Percentiles rank a stretch among this genome's conserved stretches.
These are phyloP conservation scores for Lasioglossum lativentre DNA, from an alignment of 2,888 invertebrate genomes.

Conservation along the genomic window DNA sequence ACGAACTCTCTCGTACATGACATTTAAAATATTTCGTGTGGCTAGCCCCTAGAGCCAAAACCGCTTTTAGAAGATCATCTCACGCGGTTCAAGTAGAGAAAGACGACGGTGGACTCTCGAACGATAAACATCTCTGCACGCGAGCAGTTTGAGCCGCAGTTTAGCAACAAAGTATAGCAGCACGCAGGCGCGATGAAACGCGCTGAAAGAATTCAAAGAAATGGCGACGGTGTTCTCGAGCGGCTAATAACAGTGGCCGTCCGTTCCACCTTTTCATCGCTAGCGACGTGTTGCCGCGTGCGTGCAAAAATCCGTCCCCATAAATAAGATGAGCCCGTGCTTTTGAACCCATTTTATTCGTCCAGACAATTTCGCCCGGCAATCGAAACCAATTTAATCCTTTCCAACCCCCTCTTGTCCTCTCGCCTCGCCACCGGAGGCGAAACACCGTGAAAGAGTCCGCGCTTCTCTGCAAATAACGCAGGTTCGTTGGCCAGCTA, in stretches of 20 bases:
- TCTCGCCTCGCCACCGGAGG: slow-evolving; percentile 37
- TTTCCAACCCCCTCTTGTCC: not conserved
- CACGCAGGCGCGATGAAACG: slow-evolving; percentile 14
- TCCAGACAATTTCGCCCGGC: slow-evolving; percentile 61
- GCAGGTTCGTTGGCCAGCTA: slow-evolving; percentile 72
- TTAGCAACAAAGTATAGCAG: slow-evolving; percentile 1
- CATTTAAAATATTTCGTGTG: not conserved
- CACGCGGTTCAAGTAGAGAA: not conserved
- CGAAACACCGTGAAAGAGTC: slow-evolving; percentile 67
- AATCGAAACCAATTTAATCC: slow-evolving; percentile 67
- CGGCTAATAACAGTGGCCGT: slow-evolving; percentile 61
- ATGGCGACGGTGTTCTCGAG: slow-evolving; percentile 36
- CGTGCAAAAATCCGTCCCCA: slow-evolving; percentile 56
- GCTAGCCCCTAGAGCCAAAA: not conserved
- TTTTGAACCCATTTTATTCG: slow-evolving; percentile 47
- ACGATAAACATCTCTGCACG: not conserved
- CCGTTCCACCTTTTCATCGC: slow-evolving; percentile 64
- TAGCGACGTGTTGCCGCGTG: slow-evolving; percentile 51
- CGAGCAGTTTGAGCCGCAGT: not conserved
- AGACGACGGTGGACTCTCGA: not conserved
- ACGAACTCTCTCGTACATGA: not conserved
- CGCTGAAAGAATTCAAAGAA: slow-evolving; percentile 30
- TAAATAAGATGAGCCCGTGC: slow-evolving; percentile 52
- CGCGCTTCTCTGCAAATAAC: slow-evolving; percentile 69
- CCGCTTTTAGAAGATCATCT: not conserved